These are phyloP conservation scores for Archips xylosteana DNA, from an alignment of 2,888 invertebrate genomes.

Conservation along the genomic window DNA sequence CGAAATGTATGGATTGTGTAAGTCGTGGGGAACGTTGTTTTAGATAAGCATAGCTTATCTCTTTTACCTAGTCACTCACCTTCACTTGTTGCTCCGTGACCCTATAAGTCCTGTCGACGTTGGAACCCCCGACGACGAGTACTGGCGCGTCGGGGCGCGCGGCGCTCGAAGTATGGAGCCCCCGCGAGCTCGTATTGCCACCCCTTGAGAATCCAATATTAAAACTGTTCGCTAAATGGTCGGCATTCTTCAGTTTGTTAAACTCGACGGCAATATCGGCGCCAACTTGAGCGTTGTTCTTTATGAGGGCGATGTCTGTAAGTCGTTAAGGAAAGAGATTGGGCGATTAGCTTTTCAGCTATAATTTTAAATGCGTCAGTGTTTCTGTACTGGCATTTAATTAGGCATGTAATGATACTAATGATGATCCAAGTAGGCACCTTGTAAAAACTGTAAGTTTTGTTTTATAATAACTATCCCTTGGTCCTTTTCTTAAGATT, in stretches of 20 bases:
- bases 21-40: neutral
- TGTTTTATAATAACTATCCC: too few relatives aligned
- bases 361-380: slow-evolving; percentile 62
- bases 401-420: slow-evolving; percentile 52
- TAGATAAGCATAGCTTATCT: neutral
- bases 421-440: slow-evolving; percentile 43
- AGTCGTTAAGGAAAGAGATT: slow-evolving; percentile 72
- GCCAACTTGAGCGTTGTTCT: slow-evolving; percentile 96
- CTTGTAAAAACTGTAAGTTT: too few relatives aligned
- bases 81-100: slow-evolving; percentile 86
- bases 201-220: slow-evolving; percentile 61
- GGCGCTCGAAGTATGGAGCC: slow-evolving; percentile 61
- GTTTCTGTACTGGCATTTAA: slow-evolving; percentile 52
- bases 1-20: neutral
- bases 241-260: slow-evolving; percentile 71
- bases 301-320: slow-evolving; percentile 94
- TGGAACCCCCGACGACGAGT: slow-evolving; percentile 92
- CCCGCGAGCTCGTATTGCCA: slow-evolving; percentile 53
- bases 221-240: slow-evolving; percentile 57
- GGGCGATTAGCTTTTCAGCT: slow-evolving; percentile 66
- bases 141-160: slow-evolving; percentile 64
- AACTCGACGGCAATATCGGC: slow-evolving; percentile 91
- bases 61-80: slow-evolving; percentile 81
- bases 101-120: slow-evolving; percentile 89
- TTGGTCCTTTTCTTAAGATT: too few relatives aligned